Conservation (phyloP, 2,888 invertebrate species). For the Melipona beecheii region DNA sequence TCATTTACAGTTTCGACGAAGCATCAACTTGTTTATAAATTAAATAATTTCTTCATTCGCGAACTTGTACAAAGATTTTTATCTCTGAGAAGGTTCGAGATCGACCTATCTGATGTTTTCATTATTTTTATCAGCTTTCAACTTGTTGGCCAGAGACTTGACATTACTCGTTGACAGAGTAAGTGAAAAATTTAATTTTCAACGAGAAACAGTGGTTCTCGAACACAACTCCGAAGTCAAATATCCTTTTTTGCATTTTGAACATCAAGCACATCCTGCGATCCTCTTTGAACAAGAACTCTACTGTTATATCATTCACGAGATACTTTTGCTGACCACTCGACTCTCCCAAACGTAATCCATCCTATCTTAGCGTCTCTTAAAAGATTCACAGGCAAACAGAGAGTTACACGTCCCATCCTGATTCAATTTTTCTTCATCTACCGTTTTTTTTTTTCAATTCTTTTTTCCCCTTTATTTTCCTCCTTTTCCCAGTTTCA, state of each 20-base stretch:
- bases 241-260: not conserved
- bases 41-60: no score
- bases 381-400: slow-evolving; percentile 23
- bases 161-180: not conserved
- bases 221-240: not conserved
- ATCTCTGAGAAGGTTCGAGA: not conserved
- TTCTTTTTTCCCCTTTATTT: no score
- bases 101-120: not conserved
- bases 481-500: no score
- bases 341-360: not conserved
- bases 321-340: slow-evolving; percentile 21
- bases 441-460: not conserved
- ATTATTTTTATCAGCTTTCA: not conserved
- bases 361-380: not conserved
- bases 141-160: not conserved
- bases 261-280: not conserved
- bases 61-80: not conserved
- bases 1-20: no score
- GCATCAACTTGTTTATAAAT: no score
- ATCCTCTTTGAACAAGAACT: slow-evolving; percentile 3
- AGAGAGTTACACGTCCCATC: not conserved
- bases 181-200: not conserved
- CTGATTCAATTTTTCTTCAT: not conserved
- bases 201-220: not conserved
- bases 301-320: slow-evolving; percentile 17